Conservation (phyloP, 1,140 invertebrate genomes). For the Drosophila persimilis region DNA sequence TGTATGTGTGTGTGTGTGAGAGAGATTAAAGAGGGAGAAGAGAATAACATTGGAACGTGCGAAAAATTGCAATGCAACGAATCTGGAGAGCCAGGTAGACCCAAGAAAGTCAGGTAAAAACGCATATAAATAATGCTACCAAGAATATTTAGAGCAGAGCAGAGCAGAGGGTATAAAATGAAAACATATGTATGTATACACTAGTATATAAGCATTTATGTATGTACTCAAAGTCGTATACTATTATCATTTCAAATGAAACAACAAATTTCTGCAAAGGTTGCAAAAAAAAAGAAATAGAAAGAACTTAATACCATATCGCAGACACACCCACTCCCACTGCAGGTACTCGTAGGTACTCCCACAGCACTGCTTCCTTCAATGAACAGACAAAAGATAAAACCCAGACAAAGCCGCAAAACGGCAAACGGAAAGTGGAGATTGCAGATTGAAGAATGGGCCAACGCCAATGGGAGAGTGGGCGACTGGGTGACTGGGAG, state of each 20-base stretch:
- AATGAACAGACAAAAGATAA: conserved; percentile 28
- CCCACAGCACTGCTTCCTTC: conserved; percentile 14
- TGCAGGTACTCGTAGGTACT: neutral
- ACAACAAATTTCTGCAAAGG: conserved; percentile 33
- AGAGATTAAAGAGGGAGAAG: conserved; percentile 13
- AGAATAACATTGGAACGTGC: conserved; percentile 53
- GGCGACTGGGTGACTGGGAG: no score
- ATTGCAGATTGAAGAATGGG: conserved; percentile 25
- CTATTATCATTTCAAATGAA: conserved; percentile 10
- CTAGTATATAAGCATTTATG: neutral
- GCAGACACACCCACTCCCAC: conserved; percentile 29
- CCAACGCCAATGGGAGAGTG: conserved; percentile 37
- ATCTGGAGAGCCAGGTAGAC: conserved; percentile 30
- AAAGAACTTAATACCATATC: neutral
- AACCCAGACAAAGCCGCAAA: conserved; percentile 31
- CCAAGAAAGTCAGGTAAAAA: conserved; percentile 39
- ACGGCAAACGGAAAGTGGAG: conserved; percentile 14
- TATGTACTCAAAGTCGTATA: neutral
- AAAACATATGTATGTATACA: neutral
- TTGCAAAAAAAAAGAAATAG: no score
- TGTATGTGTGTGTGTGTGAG: conserved; percentile 1
- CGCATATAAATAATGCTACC: conserved; percentile 20
- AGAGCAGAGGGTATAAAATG: conserved; percentile 21
- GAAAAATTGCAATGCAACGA: conserved; percentile 61
- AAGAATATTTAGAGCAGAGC: conserved; percentile 34